Percentiles rank a stretch among this genome's conserved stretches.
These are phyloP conservation scores for Uropetala carovei DNA, from an alignment of 2,888 invertebrate species.

Conservation along the genomic window DNA sequence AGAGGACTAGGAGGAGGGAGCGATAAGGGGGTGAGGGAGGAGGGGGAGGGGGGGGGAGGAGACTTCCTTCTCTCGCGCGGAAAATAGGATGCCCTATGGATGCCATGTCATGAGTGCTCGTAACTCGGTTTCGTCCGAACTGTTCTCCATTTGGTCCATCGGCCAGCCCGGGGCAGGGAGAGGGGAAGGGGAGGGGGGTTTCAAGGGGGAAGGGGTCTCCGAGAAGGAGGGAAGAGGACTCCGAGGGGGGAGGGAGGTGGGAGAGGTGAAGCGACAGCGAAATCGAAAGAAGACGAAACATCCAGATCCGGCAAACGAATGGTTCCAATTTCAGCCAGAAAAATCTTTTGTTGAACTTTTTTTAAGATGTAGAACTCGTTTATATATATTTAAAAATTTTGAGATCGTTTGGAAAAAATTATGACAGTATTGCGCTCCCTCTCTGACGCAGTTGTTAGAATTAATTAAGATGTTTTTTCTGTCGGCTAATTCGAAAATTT, in stretches of 20 bases:
- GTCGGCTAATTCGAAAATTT: background rate
- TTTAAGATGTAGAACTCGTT: background rate
- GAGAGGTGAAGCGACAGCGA: background rate
- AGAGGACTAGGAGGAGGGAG: background rate
- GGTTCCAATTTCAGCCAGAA: background rate
- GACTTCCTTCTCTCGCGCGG: background rate
- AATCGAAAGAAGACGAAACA: background rate
- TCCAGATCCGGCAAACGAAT: background rate
- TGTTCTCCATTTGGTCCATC: background rate
- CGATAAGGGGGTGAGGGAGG: background rate
- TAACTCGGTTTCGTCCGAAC: slow-evolving; percentile 7
- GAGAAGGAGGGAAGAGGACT: background rate
- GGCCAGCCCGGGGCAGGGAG: background rate
- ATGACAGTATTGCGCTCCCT: too few species aligned
- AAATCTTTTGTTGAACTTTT: background rate
- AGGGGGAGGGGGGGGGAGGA: background rate
- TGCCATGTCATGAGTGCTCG: background rate
- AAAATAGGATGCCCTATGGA: background rate
- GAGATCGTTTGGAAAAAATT: background rate
- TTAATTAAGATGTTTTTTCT: background rate
- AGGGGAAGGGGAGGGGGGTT: background rate
- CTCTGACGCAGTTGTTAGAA: background rate
- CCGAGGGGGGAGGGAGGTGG: background rate
- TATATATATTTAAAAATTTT: background rate
- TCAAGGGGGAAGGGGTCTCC: background rate